Evolutionary conservation across 2,797 vertebrate species (phyloP), one percentile per base, ranked within the genome.

Genomic region (Pelochelys cantorii): DNA sequence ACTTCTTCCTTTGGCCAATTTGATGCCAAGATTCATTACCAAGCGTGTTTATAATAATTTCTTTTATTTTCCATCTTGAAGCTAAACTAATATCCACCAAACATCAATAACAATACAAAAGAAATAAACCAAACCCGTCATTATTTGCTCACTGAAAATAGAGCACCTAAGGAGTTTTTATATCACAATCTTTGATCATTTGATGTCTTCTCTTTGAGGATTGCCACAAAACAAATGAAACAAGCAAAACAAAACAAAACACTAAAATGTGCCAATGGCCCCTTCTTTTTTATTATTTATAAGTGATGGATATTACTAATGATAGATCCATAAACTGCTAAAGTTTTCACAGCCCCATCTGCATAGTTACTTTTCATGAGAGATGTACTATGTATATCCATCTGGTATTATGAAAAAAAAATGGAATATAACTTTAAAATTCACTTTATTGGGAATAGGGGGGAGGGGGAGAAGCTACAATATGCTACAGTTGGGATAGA

Each of bases 241-340:
- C 48, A 78, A 84, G 62, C 84, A 95, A 96, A 95, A 53, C 86
- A 95, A 96, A 95, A 53, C 86, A 95, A 90, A 97, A 75, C 88
- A 31, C 85, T 81, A 13, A 57, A 82, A 86, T 12, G 83, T 79
- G n/a, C 93, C 94, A 91, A 84, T 82, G 88, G 90, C 93, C 53
- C 0, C 95, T 95, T 95, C 87, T 54, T 95, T 95, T 94, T 95
- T 95, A 54, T 94, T 96, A 94, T 97, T 96, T 91, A 92, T 96
- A 92, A 96, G 95, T 88, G 91, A 88, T 71, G 87, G 88, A 81
- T 95, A 90, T 96, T 95, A 89, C 90, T 92, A 93, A 96, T 1
- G 5, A 71, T 52, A n/a, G 89, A 84, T 94, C 91, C 90, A 96
- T 95, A 95, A 95, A 95, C 81, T 78, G 86, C 57, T 77, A 81